These are phyloP conservation scores for Aethes cnicana DNA, from an alignment of 2,888 invertebrate species.

Conservation along the genomic window DNA sequence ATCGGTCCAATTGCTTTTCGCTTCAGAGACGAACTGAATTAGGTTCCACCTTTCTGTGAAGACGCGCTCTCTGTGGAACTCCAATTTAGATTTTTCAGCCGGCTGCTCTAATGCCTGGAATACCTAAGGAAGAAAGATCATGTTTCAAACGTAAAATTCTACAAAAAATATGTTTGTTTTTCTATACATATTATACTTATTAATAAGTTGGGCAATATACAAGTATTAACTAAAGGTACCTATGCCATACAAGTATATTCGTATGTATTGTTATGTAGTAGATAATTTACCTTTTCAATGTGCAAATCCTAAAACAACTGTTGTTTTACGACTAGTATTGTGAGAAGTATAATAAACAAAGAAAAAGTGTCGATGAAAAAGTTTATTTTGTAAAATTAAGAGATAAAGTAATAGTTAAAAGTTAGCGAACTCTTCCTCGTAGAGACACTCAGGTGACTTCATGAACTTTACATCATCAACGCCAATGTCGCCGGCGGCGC, in stretches of 20 bases:
- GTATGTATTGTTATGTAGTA: too few relatives aligned
- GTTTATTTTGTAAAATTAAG: too few relatives aligned
- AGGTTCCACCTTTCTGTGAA: conserved; percentile 82
- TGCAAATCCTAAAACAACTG: too few relatives aligned
- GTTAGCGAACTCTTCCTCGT: conserved; percentile 10
- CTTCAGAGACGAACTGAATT: conserved; percentile 83
- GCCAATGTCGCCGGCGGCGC: not conserved
- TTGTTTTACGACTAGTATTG: too few relatives aligned
- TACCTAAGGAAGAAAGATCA: conserved; percentile 77
- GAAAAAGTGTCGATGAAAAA: too few relatives aligned
- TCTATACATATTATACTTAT: not conserved
- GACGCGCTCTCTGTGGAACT: conserved; percentile 83
- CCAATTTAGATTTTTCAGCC: conserved; percentile 86
- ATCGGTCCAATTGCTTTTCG: conserved; percentile 76
- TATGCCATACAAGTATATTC: too few relatives aligned
- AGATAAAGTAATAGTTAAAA: too few relatives aligned
- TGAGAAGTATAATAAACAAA: too few relatives aligned
- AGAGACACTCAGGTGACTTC: conserved; percentile 3
- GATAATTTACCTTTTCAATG: too few relatives aligned
- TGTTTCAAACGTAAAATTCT: not conserved
- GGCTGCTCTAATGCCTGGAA: conserved; percentile 90
- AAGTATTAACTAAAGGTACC: too few relatives aligned
- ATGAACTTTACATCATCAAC: not conserved
- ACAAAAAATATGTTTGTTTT: not conserved
- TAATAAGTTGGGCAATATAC: too few relatives aligned